phyloP scores from a whole-genome alignment of 2,113 vertebrate species.

The Tichodroma muraria region DNA sequence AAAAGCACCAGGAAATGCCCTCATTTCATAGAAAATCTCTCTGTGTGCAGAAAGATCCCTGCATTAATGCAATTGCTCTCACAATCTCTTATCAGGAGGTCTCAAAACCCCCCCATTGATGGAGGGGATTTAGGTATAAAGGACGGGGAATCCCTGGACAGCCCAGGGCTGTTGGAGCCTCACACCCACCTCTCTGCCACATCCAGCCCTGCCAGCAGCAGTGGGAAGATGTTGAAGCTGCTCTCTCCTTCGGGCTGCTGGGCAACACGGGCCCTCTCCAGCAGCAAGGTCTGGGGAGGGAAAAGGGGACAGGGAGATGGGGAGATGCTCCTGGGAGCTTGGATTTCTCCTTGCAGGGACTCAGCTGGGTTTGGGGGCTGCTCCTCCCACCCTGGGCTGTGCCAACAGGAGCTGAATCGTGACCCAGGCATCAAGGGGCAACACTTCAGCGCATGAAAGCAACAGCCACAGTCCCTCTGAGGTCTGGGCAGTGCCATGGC shows the following conservation, averaged over 20 bases:
- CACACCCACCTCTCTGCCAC: constrained; percentile 77
- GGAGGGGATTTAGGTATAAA: no score
- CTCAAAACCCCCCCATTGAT: background rate
- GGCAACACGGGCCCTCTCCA: constrained; percentile 82
- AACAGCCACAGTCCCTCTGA: fast-evolving
- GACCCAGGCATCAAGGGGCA: background rate
- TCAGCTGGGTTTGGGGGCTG: background rate
- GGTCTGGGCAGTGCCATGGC: background rate
- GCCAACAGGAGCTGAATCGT: background rate
- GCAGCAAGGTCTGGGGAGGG: constrained; percentile 83
- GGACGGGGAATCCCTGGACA: fast-evolving
- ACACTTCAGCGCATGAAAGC: fast-evolving
- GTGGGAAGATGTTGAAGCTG: constrained; percentile 86
- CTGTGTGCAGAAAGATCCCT: fast-evolving
- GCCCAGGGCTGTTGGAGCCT: fast-evolving
- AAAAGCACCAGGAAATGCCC: background rate
- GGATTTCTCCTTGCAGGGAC: background rate
- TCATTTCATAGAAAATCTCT: fast-evolving
- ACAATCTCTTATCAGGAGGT: background rate
- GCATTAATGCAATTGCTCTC: fast-evolving
- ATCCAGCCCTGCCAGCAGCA: constrained; percentile 87
- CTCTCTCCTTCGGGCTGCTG: constrained; percentile 77
- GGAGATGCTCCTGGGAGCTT: background rate
- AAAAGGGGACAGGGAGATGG: background rate
- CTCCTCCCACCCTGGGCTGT: background rate